Conservation (phyloP, 2,113 vertebrate species). For the Ammodramus savannarum region DNA sequence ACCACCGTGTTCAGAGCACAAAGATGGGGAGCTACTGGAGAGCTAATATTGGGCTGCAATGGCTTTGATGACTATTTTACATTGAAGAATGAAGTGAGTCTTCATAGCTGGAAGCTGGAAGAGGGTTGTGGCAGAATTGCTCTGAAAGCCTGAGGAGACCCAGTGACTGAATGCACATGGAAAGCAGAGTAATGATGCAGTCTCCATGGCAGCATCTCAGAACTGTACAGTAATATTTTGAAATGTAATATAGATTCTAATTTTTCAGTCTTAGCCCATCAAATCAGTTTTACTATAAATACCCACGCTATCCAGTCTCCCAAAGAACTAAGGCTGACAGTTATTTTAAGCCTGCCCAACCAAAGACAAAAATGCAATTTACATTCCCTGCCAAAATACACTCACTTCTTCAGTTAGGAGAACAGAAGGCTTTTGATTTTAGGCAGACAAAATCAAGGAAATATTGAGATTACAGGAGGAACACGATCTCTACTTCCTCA, state of each 20-base stretch:
- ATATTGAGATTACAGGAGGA: neutral
- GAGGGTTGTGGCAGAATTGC: neutral
- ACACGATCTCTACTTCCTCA: neutral
- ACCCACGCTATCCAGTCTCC: neutral
- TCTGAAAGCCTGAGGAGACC: constrained; percentile 9
- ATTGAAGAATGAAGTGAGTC: neutral
- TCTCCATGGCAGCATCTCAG: constrained; percentile 47
- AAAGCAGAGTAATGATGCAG: constrained; percentile 16
- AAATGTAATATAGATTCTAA: constrained; percentile 50
- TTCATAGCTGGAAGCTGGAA: neutral
- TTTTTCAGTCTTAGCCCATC: constrained; percentile 50
- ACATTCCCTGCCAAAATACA: constrained; percentile 2
- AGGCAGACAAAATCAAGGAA: neutral
- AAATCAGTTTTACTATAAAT: constrained; percentile 50
- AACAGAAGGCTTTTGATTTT: neutral
- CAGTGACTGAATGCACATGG: neutral
- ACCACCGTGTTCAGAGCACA: neutral
- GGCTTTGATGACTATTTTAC: neutral
- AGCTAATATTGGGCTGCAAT: no score
- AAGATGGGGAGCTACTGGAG: neutral
- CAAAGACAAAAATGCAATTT: constrained; percentile 6
- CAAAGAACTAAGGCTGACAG: neutral
- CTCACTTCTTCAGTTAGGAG: neutral
- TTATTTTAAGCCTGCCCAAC: constrained; percentile 45
- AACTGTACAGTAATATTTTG: constrained; percentile 45